Base-by-base conservation (phyloP, 2,113 vertebrate species). In the Benitochromis conjunctus region DNA sequence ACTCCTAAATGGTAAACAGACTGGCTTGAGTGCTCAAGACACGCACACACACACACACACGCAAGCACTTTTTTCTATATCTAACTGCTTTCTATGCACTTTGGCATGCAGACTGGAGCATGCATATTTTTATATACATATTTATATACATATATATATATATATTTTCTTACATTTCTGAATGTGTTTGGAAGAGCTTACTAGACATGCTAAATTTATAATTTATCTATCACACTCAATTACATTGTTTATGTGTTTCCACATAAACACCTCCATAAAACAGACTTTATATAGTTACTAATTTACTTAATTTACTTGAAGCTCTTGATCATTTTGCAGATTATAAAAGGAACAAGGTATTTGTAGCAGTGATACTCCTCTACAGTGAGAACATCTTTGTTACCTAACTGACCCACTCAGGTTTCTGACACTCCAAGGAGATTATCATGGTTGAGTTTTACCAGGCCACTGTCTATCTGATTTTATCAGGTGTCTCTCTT, bases 401-500 rank as follows among this genome's bases (percentile, higher is more conserved):
- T 64, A 7, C 43, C 48, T 76, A 57, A 57, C 41, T 54, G 36
- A 10, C 26, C 46, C 38, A 26, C 13, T 51, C 19, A 43, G 76
- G 31, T 53, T 51, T 79, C 56, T 74, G 19, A 71, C 79, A 57
- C 81, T 13, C 48, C 6, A 1, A 80, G 60, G 53, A 86, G 41
- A 86, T 86, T 66, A 87, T 55, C 83, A 41, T 41, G 77, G 79
- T 46, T 83, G 78, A 80, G 83, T 87, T 83, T 83, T 80, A 88
- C 69, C 54, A 84, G 78, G 66, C 57, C 46, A 55, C 51, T 51
- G 64, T 83, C 84, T 34, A 13, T 80, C 86, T 85, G 77, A 91
- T 86, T 91, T 86, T 74, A 92, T 92, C 86, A 66, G 79, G 60
- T 89, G 84, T 93, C 81, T 89, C 83, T 62, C 74, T 91, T 84